Conservation (phyloP, 2,797 vertebrate genomes). For the Buceros bicornis region DNA sequence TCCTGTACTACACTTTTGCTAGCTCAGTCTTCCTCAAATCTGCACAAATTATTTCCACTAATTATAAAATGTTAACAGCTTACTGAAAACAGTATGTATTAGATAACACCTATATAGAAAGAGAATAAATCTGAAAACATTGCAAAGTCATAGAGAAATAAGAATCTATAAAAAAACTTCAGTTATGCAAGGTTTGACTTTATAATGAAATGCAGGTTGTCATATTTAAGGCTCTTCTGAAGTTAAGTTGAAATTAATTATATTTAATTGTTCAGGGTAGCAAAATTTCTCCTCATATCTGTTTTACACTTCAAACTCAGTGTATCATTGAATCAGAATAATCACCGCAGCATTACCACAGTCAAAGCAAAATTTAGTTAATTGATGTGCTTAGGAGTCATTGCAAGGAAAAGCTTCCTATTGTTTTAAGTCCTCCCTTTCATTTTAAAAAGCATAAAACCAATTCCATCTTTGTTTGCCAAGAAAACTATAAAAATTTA, state of each 20-base stretch:
- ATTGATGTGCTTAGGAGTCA: background rate
- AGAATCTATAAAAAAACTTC: background rate
- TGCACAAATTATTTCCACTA: background rate
- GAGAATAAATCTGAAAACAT: background rate
- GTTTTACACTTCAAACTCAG: background rate
- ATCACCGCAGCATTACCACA: background rate
- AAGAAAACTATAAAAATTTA: background rate
- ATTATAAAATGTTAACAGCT: background rate
- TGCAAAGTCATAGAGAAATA: background rate
- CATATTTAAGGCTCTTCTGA: background rate
- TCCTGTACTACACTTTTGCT: background rate
- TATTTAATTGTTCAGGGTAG: background rate
- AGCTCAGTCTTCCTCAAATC: background rate
- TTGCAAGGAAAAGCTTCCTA: background rate
- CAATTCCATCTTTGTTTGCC: background rate
- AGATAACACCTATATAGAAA: background rate
- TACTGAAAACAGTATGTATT: background rate
- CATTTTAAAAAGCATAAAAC: background rate
- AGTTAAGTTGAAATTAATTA: background rate
- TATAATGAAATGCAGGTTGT: background rate
- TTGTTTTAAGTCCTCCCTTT: background rate
- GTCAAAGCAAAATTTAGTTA: background rate
- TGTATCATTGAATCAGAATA: background rate
- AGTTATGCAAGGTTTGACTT: background rate
- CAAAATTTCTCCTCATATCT: background rate